Evolutionary conservation across 2,888 invertebrate genomes (phyloP), one percentile per base, ranked within the genome.

Genomic region (Pteria penguin): DNA sequence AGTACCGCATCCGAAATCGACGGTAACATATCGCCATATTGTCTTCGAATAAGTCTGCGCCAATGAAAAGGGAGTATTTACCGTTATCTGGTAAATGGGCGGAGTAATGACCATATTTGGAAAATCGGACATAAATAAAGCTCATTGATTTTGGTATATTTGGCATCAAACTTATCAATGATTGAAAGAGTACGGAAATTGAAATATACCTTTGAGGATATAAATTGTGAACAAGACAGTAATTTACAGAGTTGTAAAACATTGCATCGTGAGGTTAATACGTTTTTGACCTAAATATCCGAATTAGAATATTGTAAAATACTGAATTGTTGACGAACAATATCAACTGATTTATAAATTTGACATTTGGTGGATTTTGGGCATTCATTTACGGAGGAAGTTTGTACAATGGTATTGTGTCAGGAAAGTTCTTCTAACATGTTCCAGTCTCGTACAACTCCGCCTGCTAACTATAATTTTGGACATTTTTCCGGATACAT

Each of bases 401-500:
- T 57, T 66, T 4, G 26, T 18, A 66, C 24, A 11, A 75, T 75
- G 75, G 75, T 75, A 52, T 45, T 75, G 62, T 82, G 82, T 68
- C 81, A 79, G 54, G 84, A 85, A 32, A 60, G 69, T 22, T 72
- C 75, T 24, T 61, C 75, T 24, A 75, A 78, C 14, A 82, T 83
- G 80, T 85, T 82, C 55, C 84, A 79, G 29, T 70, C 83, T 5
- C 81, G 83, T 32, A 82, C 80, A 26, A 81, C 84, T 2, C 84
- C 84, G 24, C 82, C 83, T 11, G 73, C 76, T 18, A 80, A 68
- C 72, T 82, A 83, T 52, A 80, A 69, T 29, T 77, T 73, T 58
- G 69, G 72, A 69, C 76, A 77, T 70, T 77, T 77, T 65, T 60
- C 69, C n/a, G 76, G 76, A 27, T 77, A 77, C 26, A 61, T 73